Conservation (phyloP, 2,113 vertebrate species). For the Nesogale talazaci region DNA sequence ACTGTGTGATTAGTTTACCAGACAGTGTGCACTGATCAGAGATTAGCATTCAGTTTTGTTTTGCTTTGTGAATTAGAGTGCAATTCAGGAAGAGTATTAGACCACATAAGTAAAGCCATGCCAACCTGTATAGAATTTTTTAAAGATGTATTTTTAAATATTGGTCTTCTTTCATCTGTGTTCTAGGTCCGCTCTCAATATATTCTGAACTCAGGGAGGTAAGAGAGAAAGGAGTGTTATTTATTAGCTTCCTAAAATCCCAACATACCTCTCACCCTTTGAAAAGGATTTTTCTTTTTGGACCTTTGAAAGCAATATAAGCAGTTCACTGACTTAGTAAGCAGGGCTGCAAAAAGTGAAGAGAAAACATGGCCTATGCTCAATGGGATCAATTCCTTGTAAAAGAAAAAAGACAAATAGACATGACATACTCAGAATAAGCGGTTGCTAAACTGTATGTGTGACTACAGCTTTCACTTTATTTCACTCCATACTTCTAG, state of each 20-base stretch:
- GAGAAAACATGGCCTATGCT: not conserved
- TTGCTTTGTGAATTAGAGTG: not conserved
- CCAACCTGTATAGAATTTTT: not conserved
- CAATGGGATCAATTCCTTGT: not conserved
- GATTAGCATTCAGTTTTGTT: not conserved
- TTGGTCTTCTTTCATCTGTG: not conserved
- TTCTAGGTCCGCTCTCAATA: not conserved
- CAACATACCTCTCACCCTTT: not conserved
- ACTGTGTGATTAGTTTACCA: not conserved
- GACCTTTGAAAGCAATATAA: conserved; percentile 40
- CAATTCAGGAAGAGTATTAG: not conserved
- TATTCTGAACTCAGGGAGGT: not conserved
- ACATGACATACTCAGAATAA: not conserved
- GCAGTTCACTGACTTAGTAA: conserved; percentile 54
- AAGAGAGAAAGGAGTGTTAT: not conserved
- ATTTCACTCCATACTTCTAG: not conserved
- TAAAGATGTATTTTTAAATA: conserved; percentile 12
- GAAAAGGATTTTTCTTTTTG: conserved; percentile 28
- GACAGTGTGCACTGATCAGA: accelerated
- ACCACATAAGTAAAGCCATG: not conserved
- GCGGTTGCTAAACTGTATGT: not conserved
- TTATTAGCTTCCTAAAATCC: conserved; percentile 38
- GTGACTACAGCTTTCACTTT: not conserved
- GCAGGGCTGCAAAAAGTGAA: conserved; percentile 3
- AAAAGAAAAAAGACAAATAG: not conserved